Percentiles rank a stretch among this genome's conserved stretches.
phyloP scores from a whole-genome alignment of 1,140 invertebrate species.

The Lethocerus indicus region DNA sequence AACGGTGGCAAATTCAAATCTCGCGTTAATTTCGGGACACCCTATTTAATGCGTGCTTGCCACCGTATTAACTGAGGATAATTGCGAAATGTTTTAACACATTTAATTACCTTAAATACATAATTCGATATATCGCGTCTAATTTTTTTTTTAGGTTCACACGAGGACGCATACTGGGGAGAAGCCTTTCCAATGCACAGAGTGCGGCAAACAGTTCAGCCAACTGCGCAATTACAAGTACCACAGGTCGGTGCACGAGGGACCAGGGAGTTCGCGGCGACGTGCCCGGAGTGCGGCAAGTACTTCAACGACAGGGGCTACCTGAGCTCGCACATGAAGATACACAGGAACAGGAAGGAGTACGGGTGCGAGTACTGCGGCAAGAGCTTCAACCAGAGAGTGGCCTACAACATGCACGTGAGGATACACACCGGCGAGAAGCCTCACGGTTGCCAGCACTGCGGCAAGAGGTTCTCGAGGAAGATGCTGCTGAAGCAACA shows the following conservation, averaged over 20 bases:
- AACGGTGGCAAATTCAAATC: too few relatives aligned
- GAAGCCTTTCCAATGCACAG: slow-evolving; percentile 36
- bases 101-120: too few relatives aligned
- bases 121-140: too few relatives aligned
- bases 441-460: slow-evolving; percentile 69
- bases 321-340: slow-evolving; percentile 23
- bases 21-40: too few relatives aligned
- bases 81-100: too few relatives aligned
- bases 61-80: too few relatives aligned
- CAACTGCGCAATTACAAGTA: slow-evolving; percentile 21
- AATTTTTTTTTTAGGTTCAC: slow-evolving; percentile 28
- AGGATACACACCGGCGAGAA: slow-evolving; percentile 65
- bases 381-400: slow-evolving; percentile 54
- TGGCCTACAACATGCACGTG: slow-evolving; percentile 60
- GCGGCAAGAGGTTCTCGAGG: slow-evolving; percentile 70
- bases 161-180: slow-evolving; percentile 48
- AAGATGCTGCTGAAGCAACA: slow-evolving; percentile 68
- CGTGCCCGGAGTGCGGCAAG: slow-evolving; percentile 37
- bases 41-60: too few relatives aligned
- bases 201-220: slow-evolving; percentile 36
- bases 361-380: slow-evolving; percentile 36
- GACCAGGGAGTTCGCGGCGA: slow-evolving; percentile 25
- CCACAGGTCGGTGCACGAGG: slow-evolving; percentile 20
- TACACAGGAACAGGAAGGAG: slow-evolving; percentile 23
- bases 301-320: slow-evolving; percentile 33